phyloP scores from a whole-genome alignment of 2,888 invertebrate species.

The Yponomeuta malinellus region DNA sequence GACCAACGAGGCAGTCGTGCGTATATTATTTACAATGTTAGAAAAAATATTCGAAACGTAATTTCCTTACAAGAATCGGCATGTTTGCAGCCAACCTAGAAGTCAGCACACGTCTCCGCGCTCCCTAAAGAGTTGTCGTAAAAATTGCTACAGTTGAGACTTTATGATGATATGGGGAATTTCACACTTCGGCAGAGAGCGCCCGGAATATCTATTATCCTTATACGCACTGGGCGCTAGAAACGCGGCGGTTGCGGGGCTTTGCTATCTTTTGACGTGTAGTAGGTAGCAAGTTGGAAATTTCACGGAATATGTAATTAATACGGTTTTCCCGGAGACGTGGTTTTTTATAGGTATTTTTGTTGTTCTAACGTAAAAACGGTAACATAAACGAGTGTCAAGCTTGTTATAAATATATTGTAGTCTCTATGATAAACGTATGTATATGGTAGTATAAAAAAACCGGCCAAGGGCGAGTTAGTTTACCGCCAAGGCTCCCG shows the following conservation, averaged over 20 bases:
- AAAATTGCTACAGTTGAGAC: slow-evolving; percentile 16
- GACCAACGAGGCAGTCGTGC: no score
- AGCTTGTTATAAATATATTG: no score
- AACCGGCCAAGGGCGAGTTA: no score
- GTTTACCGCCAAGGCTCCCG: no score
- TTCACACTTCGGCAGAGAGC: slow-evolving; percentile 17
- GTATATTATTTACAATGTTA: no score
- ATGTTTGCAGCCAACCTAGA: not conserved
- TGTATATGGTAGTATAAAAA: no score
- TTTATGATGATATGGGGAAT: slow-evolving; percentile 19
- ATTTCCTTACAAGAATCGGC: not conserved
- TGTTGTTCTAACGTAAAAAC: no score
- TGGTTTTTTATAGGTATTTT: no score
- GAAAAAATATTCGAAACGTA: no score
- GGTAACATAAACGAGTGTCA: no score
- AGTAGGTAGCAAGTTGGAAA: not conserved
- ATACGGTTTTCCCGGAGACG: no score
- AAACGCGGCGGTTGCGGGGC: not conserved
- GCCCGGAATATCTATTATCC: slow-evolving; percentile 13
- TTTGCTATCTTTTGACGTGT: not conserved
- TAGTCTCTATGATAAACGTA: no score
- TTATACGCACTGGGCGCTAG: not conserved
- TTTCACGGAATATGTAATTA: not conserved
- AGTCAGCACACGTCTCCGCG: slow-evolving; percentile 3
- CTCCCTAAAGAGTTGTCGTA: slow-evolving; percentile 20